These are phyloP conservation scores for Drosophila biarmipes DNA, from an alignment of 1,140 invertebrate species.

Conservation along the genomic window DNA sequence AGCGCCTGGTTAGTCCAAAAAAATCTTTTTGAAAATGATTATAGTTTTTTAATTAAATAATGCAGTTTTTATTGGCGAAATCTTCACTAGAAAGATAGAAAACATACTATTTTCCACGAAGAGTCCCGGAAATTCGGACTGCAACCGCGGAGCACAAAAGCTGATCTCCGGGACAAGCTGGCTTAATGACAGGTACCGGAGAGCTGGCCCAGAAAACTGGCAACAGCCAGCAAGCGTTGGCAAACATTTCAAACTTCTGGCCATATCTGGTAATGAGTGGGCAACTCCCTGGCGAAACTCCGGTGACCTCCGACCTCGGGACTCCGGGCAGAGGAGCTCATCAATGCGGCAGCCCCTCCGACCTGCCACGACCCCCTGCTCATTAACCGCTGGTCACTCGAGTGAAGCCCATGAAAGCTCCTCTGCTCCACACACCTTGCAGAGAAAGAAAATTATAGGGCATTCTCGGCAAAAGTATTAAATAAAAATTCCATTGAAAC, in stretches of 20 bases:
- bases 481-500: too few species aligned
- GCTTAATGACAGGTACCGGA: constrained; percentile 11
- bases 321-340: constrained; percentile 20
- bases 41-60: too few species aligned
- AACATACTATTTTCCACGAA: constrained; percentile 4
- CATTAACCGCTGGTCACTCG: constrained; percentile 32
- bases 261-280: constrained; percentile 31
- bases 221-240: constrained; percentile 6
- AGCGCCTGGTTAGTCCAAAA: too few species aligned
- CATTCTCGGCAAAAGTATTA: too few species aligned
- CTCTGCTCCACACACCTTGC: not conserved
- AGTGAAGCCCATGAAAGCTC: constrained; percentile 13
- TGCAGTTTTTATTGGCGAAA: too few species aligned
- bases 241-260: constrained; percentile 21
- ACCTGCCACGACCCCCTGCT: not conserved
- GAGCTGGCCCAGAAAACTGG: constrained; percentile 4
- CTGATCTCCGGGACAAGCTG: constrained; percentile 8
- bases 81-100: not conserved
- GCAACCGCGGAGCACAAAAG: constrained; percentile 5
- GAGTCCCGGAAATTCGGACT: constrained; percentile 11
- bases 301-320: not conserved
- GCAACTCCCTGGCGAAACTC: constrained; percentile 20
- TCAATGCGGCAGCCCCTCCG: constrained; percentile 16
- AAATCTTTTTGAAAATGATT: too few species aligned
- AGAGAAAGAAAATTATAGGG: constrained; percentile 14